Base-by-base conservation (phyloP, 2,113 vertebrate genomes). In the Ibidorhyncha struthersii region DNA sequence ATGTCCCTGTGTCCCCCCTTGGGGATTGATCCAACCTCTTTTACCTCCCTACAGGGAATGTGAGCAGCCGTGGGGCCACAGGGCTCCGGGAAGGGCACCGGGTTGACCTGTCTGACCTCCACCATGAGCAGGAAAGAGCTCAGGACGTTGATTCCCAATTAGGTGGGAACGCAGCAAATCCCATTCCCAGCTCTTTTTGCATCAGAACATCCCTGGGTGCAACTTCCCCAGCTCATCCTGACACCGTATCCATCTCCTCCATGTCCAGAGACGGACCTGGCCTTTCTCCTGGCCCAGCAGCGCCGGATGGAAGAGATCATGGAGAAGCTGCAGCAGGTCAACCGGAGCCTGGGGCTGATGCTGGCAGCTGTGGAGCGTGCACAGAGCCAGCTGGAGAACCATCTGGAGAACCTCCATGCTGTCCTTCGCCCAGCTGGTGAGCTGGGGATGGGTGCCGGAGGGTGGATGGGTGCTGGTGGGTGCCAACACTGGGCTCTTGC, bases 301-400 rank as follows among this genome's bases (percentile, higher is more conserved):
- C 97, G 95, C 87, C 94, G n/a, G 81, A 98, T 98, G 0, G 27
- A 96, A 0, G 97, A 98, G 77, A 89, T 98, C 77, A 98, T 98
- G 98, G 88, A 82, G 52, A 99, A 99, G 71, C 98, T 99, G 94
- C 97, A 80, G 67, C 97, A 82, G 58, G 97, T 99, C 97, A 99
- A 99, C 87, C 86, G 70, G 89, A 99, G 98, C 9, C 93, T 99
- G 93, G 98, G 97, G 30, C 88, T 96, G 87, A 95, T 98, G 96
- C 95, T 99, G 78, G 74, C 3, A 1, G 97, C 97, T 32, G 63
- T 98, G 25, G 98, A 98, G 13, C 92, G 63, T 76, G 98, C 98
- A 97, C 98, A 27, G 91, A 81, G 23, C 47, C 14, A 21, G 86
- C 2, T 99, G 40, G 98, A 99, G 82, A 98, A 98, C 18, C 81